Evolutionary conservation across 2,797 vertebrate species (phyloP), one percentile per base, ranked within the genome.

Genomic region (Synaphobranchus kaupii): DNA sequence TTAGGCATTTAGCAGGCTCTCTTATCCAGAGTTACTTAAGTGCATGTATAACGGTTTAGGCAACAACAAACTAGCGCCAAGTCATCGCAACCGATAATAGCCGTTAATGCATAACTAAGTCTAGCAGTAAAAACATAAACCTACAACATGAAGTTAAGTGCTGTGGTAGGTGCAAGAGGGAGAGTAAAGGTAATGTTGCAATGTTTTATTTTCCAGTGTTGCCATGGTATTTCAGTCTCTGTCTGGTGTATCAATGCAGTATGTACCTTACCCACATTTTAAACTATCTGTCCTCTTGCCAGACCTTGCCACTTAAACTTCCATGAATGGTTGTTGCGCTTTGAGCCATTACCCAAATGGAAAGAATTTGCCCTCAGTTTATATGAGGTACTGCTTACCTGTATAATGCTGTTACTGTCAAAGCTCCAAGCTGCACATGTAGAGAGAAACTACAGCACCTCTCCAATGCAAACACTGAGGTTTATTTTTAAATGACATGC

Each of bases 121-220:
- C 7, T 7, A 28, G 25, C 6, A 0, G 63, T 66, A 66, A 66
- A 66, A 66, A 66, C 63, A 28, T 66, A n/a, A 66, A 66, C 63
- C 63, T 66, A 7, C 63, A 66, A 9, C 6, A 66, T 66, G n/a
- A 66, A 28, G 54, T 17, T 17, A 56, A 1, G 13, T 56, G 54
- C 54, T 13, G 15, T 17, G 15, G 12, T 52, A 52, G 50, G 50
- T 56, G 15, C 54, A 25, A 28, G 63, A 66, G 25, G 22, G 63
- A n/a, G 63, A 28, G 63, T 28, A n/a, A 66, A 66, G n/a, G 6
- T 66, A 39, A 78, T 63, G 31, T 86, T 56, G 34, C 48, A 52
- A 66, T 56, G 20, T 86, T 20, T 50, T 80, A 80, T 86, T 86
- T 86, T 82, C n/a, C 34, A 83, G 48, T 52, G 87, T 78, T 85